These are phyloP conservation scores for Furnarius figulus DNA, from an alignment of 2,113 vertebrate species.

Conservation along the genomic window DNA sequence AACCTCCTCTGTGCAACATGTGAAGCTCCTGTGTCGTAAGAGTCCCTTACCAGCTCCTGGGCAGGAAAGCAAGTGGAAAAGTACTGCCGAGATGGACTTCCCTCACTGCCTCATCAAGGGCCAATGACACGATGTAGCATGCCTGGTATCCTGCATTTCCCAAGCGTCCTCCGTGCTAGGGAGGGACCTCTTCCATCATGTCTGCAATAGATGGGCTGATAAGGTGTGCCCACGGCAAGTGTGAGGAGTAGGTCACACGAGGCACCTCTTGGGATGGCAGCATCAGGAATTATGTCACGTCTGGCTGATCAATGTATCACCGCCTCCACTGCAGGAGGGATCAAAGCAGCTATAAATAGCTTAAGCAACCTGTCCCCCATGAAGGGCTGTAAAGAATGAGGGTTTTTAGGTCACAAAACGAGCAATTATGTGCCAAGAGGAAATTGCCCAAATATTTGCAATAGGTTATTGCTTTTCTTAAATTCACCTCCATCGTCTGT, in stretches of 20 bases:
- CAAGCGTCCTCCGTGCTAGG: conserved; percentile 22
- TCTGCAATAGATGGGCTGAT: conserved; percentile 55
- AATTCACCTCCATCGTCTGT: neutral
- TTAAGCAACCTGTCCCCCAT: neutral
- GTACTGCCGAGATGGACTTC: neutral
- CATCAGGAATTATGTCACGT: neutral
- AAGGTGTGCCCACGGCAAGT: neutral
- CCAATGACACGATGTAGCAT: neutral
- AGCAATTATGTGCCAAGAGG: conserved; percentile 18
- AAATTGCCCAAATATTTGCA: neutral
- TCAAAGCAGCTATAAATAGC: neutral
- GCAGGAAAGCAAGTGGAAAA: conserved; percentile 46
- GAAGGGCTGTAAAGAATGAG: neutral
- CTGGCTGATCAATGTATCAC: neutral
- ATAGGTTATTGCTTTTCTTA: neutral
- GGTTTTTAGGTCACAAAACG: conserved; percentile 22
- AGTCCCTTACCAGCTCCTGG: neutral
- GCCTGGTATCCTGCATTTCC: conserved; percentile 5
- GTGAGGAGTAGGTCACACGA: neutral
- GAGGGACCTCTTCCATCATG: neutral
- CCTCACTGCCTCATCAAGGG: neutral
- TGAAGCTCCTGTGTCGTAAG: neutral
- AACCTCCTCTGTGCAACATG: neutral
- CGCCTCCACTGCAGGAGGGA: neutral
- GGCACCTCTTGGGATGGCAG: neutral